These are phyloP conservation scores for Rhagonycha lutea DNA, from an alignment of 2,888 invertebrate genomes.

Conservation along the genomic window DNA sequence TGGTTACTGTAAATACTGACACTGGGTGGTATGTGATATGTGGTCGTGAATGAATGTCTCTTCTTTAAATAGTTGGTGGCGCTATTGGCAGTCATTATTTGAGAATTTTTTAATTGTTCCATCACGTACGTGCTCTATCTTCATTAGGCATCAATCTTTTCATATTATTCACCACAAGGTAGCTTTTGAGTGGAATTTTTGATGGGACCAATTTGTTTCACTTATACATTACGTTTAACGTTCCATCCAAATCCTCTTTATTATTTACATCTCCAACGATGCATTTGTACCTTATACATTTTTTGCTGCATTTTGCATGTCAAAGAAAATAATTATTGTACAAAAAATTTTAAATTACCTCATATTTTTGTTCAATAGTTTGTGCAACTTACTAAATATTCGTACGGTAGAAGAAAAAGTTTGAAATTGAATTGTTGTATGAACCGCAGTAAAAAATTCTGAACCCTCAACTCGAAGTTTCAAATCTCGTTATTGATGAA, in stretches of 20 bases:
- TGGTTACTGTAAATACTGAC: conserved; percentile 40
- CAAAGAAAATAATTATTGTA: background rate
- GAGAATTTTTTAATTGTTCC: conserved; percentile 28
- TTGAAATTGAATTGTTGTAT: too few relatives aligned
- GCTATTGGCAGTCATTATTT: conserved; percentile 31
- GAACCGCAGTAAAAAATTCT: too few relatives aligned
- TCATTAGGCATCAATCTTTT: conserved; percentile 12
- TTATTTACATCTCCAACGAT: background rate
- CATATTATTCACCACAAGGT: background rate
- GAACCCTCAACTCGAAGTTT: too few relatives aligned
- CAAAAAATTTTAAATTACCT: background rate
- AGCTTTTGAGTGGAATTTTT: conserved; percentile 1
- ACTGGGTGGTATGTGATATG: conserved; percentile 42
- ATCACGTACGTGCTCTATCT: conserved; percentile 12
- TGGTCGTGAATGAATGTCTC: conserved; percentile 31
- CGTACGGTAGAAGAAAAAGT: too few relatives aligned
- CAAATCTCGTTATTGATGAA: too few relatives aligned
- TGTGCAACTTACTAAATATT: background rate
- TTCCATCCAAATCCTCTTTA: background rate
- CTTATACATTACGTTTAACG: background rate
- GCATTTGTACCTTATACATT: background rate
- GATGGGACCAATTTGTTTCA: background rate
- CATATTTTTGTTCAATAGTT: background rate
- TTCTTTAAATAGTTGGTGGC: conserved; percentile 34
- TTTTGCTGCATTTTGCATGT: background rate